These are phyloP conservation scores for Carduelis carduelis DNA, from an alignment of 2,797 vertebrate species.

Conservation along the genomic window DNA sequence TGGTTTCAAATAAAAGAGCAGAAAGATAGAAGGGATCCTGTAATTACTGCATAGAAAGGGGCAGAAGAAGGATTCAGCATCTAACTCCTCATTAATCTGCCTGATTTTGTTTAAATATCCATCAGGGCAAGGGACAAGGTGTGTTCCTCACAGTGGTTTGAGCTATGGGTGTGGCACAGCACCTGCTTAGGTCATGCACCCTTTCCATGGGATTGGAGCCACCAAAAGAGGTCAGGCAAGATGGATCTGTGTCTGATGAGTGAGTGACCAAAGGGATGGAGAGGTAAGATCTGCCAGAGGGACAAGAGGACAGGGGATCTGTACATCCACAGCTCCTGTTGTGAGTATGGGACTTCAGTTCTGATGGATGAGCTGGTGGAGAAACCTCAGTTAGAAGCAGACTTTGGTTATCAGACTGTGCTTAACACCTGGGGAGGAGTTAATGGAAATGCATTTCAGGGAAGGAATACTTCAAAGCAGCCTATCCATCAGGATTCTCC, in stretches of 20 bases:
- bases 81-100: background rate
- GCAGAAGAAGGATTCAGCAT: background rate
- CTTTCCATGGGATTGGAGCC: background rate
- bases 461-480: background rate
- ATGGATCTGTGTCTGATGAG: background rate
- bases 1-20: background rate
- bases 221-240: background rate
- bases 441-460: background rate
- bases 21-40: background rate
- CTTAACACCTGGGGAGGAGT: background rate
- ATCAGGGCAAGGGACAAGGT: accelerated
- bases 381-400: background rate
- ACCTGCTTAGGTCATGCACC: background rate
- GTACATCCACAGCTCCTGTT: background rate
- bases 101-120: background rate
- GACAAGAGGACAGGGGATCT: background rate
- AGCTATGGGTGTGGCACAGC: background rate
- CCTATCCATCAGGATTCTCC: background rate
- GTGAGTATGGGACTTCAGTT: background rate
- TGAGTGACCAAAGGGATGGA: background rate
- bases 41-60: background rate
- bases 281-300: background rate
- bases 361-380: background rate
- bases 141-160: background rate
- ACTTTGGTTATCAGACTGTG: background rate